Conservation (phyloP, 2,113 vertebrate genomes). For the Setophaga coronata region DNA sequence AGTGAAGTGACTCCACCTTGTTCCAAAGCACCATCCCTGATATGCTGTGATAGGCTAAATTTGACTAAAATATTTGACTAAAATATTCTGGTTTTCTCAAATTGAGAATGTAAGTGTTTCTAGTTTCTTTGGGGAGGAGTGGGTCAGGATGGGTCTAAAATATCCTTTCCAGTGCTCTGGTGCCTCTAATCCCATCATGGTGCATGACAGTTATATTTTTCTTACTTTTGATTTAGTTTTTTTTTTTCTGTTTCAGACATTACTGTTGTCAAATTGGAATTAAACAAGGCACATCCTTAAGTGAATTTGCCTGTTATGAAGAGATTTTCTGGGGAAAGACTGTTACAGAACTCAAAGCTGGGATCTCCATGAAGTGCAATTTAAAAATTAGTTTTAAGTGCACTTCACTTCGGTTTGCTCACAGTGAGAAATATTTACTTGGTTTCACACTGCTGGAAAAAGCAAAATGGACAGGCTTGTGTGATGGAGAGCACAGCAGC, state of each 20-base stretch:
- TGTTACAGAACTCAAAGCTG: background rate
- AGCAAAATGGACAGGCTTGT: background rate
- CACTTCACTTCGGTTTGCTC: background rate
- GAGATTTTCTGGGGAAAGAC: background rate
- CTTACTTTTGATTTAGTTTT: background rate
- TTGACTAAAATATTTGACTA: background rate
- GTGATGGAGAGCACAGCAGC: background rate
- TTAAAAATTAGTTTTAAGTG: slow-evolving; percentile 5
- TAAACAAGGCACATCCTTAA: background rate
- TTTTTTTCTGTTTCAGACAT: background rate
- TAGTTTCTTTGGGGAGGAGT: background rate
- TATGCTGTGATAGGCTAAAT: background rate
- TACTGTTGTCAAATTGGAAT: background rate
- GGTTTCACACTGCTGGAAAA: background rate
- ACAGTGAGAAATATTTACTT: background rate
- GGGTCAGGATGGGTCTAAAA: background rate
- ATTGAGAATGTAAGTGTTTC: background rate
- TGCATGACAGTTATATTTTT: background rate
- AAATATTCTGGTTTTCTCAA: background rate
- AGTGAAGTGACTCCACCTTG: background rate
- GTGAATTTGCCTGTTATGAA: background rate
- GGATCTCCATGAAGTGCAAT: background rate
- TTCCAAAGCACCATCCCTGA: background rate
- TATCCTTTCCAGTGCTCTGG: background rate
- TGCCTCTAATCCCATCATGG: background rate